A percentile compares a stretch with the other conserved stretches of the same genome.
phyloP scores from a whole-genome alignment of 2,888 invertebrate genomes.

The Hylaea fasciaria region DNA sequence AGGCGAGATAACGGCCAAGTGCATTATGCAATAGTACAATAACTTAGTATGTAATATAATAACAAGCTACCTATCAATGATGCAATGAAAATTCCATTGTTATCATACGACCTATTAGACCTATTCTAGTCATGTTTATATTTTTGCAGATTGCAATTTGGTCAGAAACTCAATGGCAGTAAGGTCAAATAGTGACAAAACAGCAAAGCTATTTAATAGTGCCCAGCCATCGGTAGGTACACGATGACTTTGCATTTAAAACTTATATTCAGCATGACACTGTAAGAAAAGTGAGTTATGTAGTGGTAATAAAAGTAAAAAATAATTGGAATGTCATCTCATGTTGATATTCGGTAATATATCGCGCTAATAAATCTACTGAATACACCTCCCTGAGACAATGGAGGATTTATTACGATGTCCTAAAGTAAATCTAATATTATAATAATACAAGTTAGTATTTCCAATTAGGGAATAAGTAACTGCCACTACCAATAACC shows the following conservation, averaged over 20 bases:
- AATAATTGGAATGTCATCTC: not conserved
- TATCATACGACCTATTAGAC: too few relatives aligned
- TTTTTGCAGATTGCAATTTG: too few relatives aligned
- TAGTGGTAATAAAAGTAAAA: not conserved
- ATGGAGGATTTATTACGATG: too few relatives aligned
- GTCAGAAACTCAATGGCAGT: too few relatives aligned
- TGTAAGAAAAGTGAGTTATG: not conserved
- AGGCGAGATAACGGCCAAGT: too few relatives aligned
- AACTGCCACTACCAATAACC: too few relatives aligned
- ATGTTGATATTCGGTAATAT: not conserved
- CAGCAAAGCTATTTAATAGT: not conserved
- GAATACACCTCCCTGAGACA: not conserved
- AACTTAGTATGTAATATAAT: too few relatives aligned
- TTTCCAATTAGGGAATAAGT: not conserved
- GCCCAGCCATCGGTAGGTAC: not conserved
- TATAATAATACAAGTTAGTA: not conserved
- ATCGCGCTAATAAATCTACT: not conserved
- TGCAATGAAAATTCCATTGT: too few relatives aligned
- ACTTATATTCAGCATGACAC: conserved; percentile 5
- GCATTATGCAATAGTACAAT: too few relatives aligned
- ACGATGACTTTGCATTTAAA: conserved; percentile 7
- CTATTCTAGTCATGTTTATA: not conserved
- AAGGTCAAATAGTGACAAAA: not conserved
- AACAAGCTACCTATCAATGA: too few relatives aligned
- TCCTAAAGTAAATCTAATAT: too few relatives aligned